A percentile compares a stretch with the other conserved stretches of the same genome.
Conservation (phyloP, 2,113 vertebrate species). For the Tinamus guttatus region DNA sequence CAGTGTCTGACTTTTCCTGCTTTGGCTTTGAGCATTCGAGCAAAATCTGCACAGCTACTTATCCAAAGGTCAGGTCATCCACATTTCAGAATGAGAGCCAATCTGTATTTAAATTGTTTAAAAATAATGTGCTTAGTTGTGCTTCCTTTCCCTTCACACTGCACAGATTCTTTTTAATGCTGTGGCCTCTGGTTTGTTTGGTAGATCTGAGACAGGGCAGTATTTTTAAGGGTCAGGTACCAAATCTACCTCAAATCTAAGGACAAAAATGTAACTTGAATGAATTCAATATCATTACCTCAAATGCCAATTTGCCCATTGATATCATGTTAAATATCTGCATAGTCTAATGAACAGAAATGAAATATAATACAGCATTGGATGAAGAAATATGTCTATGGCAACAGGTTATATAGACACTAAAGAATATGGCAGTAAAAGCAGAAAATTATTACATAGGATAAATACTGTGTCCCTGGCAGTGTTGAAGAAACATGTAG, state of each 20-base stretch:
- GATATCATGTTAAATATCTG: neutral
- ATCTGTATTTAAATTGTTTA: neutral
- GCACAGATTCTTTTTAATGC: neutral
- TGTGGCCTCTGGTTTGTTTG: rapidly evolving
- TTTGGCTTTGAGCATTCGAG: neutral
- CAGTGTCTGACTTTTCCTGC: neutral
- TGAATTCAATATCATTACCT: neutral
- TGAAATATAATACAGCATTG: neutral
- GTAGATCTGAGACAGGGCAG: neutral
- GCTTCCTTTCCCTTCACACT: neutral
- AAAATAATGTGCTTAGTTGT: neutral
- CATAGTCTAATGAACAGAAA: neutral
- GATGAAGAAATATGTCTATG: neutral
- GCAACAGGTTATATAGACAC: neutral
- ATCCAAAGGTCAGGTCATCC: neutral
- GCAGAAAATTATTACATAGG: neutral
- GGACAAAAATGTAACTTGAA: neutral
- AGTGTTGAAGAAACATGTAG: too few relatives aligned
- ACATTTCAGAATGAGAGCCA: neutral
- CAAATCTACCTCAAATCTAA: neutral
- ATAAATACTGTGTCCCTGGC: neutral
- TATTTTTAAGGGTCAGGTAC: neutral
- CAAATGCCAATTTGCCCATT: neutral
- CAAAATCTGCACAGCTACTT: neutral
- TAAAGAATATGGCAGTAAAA: neutral